Conservation (phyloP, 2,888 invertebrate species). For the Trichopria drosophilae region DNA sequence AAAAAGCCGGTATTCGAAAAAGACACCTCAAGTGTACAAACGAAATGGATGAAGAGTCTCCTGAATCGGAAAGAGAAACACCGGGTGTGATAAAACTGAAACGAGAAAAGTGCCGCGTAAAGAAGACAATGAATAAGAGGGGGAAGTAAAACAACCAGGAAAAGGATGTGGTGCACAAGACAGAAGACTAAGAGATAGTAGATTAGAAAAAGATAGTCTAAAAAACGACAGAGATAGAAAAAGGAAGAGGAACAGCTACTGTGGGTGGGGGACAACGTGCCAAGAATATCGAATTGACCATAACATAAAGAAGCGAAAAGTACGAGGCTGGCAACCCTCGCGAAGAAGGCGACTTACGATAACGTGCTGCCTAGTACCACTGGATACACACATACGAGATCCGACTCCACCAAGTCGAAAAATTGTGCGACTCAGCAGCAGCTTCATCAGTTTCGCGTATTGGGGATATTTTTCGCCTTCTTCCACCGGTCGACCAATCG, state of each 20-base stretch:
- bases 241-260: not conserved
- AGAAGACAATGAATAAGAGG: conserved; percentile 22
- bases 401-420: conserved; percentile 8
- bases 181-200: no score
- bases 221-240: not conserved
- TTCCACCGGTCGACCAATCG: no score
- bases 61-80: no score
- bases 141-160: conserved; percentile 8
- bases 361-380: conserved; percentile 12
- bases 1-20: no score
- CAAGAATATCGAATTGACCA: conserved; percentile 43
- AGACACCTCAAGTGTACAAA: no score
- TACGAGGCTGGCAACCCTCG: conserved; percentile 35
- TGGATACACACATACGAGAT: conserved; percentile 8
- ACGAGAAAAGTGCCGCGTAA: conserved; percentile 1
- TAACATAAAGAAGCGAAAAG: conserved; percentile 41
- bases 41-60: no score
- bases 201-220: no score
- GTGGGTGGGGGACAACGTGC: conserved; percentile 29
- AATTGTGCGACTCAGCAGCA: conserved; percentile 30
- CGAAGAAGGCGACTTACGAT: conserved; percentile 32
- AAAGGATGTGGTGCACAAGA: conserved; percentile 1
- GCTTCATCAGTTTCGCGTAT: conserved; percentile 29
- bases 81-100: conserved; percentile 8
- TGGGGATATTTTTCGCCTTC: no score